Evolutionary conservation across 2,113 vertebrate species (phyloP).

Genomic region (Thamnaconus septentrionalis): DNA sequence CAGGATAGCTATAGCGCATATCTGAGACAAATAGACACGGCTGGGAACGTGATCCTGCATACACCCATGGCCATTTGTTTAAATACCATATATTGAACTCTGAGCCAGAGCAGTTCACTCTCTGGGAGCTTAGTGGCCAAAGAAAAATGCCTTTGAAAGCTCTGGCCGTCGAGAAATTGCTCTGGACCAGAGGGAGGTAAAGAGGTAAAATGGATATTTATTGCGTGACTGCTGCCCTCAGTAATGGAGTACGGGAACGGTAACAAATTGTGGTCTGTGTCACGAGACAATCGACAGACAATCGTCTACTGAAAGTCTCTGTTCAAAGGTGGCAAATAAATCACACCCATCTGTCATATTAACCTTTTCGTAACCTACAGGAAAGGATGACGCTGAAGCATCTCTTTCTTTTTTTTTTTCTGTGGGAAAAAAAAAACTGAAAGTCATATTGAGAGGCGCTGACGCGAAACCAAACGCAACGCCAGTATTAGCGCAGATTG

Average conservation of each 20-base stretch:
- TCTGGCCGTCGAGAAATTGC: constrained; percentile 29
- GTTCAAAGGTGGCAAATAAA: constrained; percentile 22
- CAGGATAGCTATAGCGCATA: too few relatives aligned
- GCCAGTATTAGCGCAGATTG: too few relatives aligned
- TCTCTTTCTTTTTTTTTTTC: too few relatives aligned
- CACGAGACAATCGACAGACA: constrained; percentile 29
- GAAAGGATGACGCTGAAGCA: background rate
- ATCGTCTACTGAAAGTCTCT: constrained; percentile 27
- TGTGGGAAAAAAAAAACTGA: too few relatives aligned
- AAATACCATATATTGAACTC: constrained; percentile 31
- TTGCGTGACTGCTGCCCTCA: constrained; percentile 30
- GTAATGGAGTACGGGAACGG: constrained; percentile 44
- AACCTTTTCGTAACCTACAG: constrained; percentile 1
- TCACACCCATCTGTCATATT: constrained; percentile 10
- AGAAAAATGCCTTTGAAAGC: constrained; percentile 43
- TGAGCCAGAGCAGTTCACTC: constrained; percentile 24
- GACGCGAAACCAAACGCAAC: too few relatives aligned
- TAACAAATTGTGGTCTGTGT: constrained; percentile 42
- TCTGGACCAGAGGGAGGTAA: constrained; percentile 19
- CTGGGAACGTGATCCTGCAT: constrained; percentile 3
- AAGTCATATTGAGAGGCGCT: too few relatives aligned
- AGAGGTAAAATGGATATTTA: constrained; percentile 49
- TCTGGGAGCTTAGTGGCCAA: constrained; percentile 34
- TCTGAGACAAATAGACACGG: background rate
- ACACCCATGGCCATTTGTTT: constrained; percentile 5